Evolutionary conservation across 2,113 vertebrate species (phyloP), one percentile per base, ranked within the genome.

Genomic region (Chaetodon auriga): DNA sequence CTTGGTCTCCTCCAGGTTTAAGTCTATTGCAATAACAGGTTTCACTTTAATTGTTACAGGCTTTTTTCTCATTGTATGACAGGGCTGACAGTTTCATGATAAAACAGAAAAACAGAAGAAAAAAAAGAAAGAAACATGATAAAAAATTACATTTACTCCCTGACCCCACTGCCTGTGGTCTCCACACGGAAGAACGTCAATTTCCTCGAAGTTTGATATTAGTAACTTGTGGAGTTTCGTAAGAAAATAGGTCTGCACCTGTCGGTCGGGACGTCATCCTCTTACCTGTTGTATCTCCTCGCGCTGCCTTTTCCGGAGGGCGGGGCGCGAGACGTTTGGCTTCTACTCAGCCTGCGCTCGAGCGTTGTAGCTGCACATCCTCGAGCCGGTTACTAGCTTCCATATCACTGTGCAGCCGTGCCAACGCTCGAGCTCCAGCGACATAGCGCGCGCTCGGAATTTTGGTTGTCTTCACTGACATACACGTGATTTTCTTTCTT

Each of bases 281-380:
- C 14, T 71, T 80, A 94, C 92, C 93, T 94, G 93, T 74, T 70
- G 72, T 74, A 46, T 43, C 0, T 30, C 19, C 64, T 69, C 23
- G 41, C 45, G 3, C 68, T 14, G 70, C 55, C 55, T 70, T 49
- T 74, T 71, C 68, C 78, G 79, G 78, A 80, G 74, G 93, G 92
- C 86, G 92, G 90, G 90, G 93, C 57, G 1, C 58, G 48, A 66
- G 38, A 21, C 53, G n/a, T 3, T 18, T 3, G 23, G 35, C 63
- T 63, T 13, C 2, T 1, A 7, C 6, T 38, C 68, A 51, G 61
- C 18, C 49, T 23, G 63, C 62, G 54, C 75, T 68, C 45, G 45
- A 7, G 54, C 70, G n/a, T 7, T 3, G 5, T 7, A 35, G 51
- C 68, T n/a, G 64, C 63, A 25, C 75, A 66, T 58, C 73, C 62